Base-by-base conservation (phyloP, 2,888 invertebrate species). In the Ametastegia equiseti region DNA sequence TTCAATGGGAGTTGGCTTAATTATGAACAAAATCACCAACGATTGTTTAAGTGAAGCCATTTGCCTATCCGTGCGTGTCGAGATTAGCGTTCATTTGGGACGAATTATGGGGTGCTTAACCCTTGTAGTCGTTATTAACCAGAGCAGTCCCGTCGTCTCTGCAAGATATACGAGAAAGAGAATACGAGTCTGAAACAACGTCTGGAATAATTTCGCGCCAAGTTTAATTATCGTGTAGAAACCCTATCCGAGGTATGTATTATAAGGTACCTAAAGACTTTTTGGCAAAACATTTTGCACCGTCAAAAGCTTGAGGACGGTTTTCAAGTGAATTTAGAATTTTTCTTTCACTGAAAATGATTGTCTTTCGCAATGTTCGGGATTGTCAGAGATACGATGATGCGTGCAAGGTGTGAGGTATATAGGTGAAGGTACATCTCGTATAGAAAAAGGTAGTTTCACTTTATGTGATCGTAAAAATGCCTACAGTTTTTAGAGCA, bases 1-100 rank as follows among this genome's bases (percentile, higher is more conserved):
- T 83, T 87, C 88, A 86, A 87, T 88, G 84, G 83, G 86, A 87
- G 85, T 85, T 85, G 86, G 88, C 88, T 89, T 89, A 90, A 90
- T 89, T 89, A 88, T 87, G 87, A 85, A 81, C 87, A 88, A 89
- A 89, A 88, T 88, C 85, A 83, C 81, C 81, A 84, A 83, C 84
- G 82, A 88, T 88, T 88, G 88, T 88, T 88, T 85, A 81, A 84
- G 84, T 81, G 86, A 86, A 86, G 83, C 86, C 86, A 85, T 88
- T 88, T 84, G 82, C 82, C 81, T 85, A 80, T 84, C 78, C 83
- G 33, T 50, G 75, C 60, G 60, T 54, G 39, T 63, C n/a, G 42
- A 42, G 78, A 78, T 78, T 78, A 78, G 60, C 78, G 54, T 63
- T 78, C 60, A 78, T 78, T 78, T 60, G 78, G 60, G n/a, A 78